Base-by-base conservation (phyloP, 92 coral and sea anemone genomes). In the Parazoanthus swiftii region DNA sequence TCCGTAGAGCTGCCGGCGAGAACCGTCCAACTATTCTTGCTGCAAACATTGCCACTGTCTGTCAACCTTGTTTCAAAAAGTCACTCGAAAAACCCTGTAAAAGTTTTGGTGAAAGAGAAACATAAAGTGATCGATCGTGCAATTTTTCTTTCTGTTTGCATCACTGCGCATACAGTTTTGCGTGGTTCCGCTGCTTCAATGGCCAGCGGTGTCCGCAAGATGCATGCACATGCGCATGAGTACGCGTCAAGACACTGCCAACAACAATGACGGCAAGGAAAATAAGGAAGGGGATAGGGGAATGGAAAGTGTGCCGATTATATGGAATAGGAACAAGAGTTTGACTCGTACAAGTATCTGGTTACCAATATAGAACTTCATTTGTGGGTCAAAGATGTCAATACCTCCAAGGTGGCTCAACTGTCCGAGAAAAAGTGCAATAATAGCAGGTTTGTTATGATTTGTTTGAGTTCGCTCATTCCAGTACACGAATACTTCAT, bases 341-440 rank as follows among this genome's bases (percentile, higher is more conserved):
- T 44, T 84, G 79, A 84, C 33, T 38, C 39, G 5, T 10, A 68
- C n/a, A 8, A 70, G 6, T 6, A 15, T 63, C 13, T 8, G 51
- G 4, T 77, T 77, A 23, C 33, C 25, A 44, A 42, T 10, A 23
- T 77, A 77, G 23, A 77, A 48, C 36, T 21, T 21, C 44, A 16
- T 13, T 66, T 58, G 36, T 39, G 35, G 63, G 15, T 38, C 35
- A 46, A 87, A 56, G 76, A 96, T 96, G 99, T 68, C 98, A 74
- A 81, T 95, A 46, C 99, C 99, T 48, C 99, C 96, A 51, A 82
- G 99, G 86, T 96, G 99, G 99, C 90, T 95, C 58, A 96, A 93
- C 54, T 96, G 99, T 79, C 99, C 99, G 1, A 89, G 99, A 80
- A 96, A 96, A 89, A 94, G 99, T 85, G 86, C 90, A 84, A 59